Evolutionary conservation across 1,140 invertebrate species (phyloP), one percentile per base, ranked within the genome.

Genomic region (Maconellicoccus hirsutus): DNA sequence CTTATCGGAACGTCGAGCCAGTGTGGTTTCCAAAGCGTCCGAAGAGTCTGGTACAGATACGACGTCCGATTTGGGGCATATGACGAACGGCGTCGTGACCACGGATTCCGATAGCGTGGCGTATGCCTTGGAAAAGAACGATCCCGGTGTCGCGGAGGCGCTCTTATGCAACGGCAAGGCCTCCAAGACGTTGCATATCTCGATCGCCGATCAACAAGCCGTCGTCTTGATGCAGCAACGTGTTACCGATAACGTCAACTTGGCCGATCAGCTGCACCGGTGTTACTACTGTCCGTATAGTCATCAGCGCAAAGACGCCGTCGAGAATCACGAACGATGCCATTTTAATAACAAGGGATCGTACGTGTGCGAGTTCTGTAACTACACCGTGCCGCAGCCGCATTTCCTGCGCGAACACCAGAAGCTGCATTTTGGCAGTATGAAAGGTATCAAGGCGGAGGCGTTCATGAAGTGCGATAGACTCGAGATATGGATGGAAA

Each of bases 271-370:
- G 16, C 72, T 83, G 76, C 77, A 80, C 79, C 72, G 75, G 79
- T 93, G 92, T 80, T 81, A 86, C 23, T 81, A 85, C 73, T 94
- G 92, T 78, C 92, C 92, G 0, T 94, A 91, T 78, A 85, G 85
- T 10, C 88, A 87, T 76, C 79, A 82, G 14, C 82, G 89, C 7
- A 84, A 87, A 75, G 90, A 93, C 71, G 84, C 85, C 1, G 81
- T 93, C 27, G 85, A 86, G 42, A 86, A 86, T 75, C 92, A 94
- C 75, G 85, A 87, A 66, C 86, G 86, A 75, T 84, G 90, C 52
- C 91, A 93, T 76, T 84, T 84, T 71, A 80, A 75, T 77, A 80
- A 79, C 12, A 83, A 82, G 23, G 82, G 82, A 61, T 79, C 81
- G 78, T 83, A 89, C 77, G 80, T 85, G 74, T 94, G 92, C 79